Evolutionary conservation across 2,113 vertebrate genomes (phyloP).

Genomic region (Eupsittula cactorum): DNA sequence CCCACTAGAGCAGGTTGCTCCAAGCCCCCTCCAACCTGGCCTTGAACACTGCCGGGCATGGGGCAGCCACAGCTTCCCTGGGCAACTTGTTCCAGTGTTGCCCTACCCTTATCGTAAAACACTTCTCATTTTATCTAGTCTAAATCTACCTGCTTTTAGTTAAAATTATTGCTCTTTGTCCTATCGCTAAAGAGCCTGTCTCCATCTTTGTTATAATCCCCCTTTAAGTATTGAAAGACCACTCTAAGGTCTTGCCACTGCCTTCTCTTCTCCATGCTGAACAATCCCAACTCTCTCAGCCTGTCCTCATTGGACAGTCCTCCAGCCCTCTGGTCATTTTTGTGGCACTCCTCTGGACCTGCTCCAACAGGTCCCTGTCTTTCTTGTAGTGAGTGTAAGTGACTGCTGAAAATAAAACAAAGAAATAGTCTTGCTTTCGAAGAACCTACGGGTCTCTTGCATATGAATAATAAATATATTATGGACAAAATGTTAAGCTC

Average conservation of each 20-base stretch:
- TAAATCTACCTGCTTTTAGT: background rate
- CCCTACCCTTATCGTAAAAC: background rate
- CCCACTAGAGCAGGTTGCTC: background rate
- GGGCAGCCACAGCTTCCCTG: background rate
- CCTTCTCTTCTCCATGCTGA: background rate
- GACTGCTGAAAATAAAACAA: background rate
- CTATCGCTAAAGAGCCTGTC: background rate
- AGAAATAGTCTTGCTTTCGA: background rate
- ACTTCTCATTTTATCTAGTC: background rate
- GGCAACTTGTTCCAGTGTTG: background rate
- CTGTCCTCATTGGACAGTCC: background rate
- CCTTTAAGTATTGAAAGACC: background rate
- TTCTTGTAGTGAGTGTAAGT: background rate
- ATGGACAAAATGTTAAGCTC: background rate
- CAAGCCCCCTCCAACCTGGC: background rate
- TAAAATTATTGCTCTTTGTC: background rate
- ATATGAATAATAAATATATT: background rate
- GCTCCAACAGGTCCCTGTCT: background rate
- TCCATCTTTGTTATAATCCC: background rate
- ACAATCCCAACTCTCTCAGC: background rate
- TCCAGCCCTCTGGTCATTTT: background rate
- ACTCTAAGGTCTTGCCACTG: background rate
- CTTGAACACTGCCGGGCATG: background rate
- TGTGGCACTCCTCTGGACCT: background rate
- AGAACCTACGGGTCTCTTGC: background rate